Percentiles rank a stretch among this genome's conserved stretches.
Evolutionary conservation across 2,888 invertebrate genomes (phyloP).

Genomic region (Scaptomyza flava): DNA sequence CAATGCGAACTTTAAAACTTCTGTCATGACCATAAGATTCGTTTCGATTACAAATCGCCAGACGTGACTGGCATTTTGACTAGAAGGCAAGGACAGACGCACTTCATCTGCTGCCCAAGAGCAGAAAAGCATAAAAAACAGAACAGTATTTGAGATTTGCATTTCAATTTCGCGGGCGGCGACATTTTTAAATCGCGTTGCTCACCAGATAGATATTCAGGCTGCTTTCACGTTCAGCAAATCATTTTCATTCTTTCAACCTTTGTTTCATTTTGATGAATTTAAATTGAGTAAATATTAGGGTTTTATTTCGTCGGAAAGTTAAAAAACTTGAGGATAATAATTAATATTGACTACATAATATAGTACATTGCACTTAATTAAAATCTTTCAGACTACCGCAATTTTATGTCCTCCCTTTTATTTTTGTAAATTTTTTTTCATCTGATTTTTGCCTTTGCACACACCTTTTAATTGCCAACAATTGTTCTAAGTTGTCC

Average conservation of each 20-base stretch:
- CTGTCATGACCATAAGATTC: slow-evolving; percentile 72
- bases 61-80: slow-evolving; percentile 70
- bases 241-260: slow-evolving; percentile 54
- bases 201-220: slow-evolving; percentile 31
- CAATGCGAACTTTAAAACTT: slow-evolving; percentile 60
- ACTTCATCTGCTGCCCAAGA: slow-evolving; percentile 24
- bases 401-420: background rate
- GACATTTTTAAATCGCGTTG: slow-evolving; percentile 55
- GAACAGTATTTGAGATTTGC: slow-evolving; percentile 65
- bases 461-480: slow-evolving; percentile 59
- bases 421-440: background rate
- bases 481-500: slow-evolving; percentile 53
- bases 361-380: too few relatives aligned
- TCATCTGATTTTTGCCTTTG: slow-evolving; percentile 5
- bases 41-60: slow-evolving; percentile 77
- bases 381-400: too few relatives aligned
- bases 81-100: slow-evolving; percentile 17
- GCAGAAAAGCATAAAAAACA: slow-evolving; percentile 19
- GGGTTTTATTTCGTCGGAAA: background rate
- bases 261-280: background rate
- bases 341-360: too few relatives aligned
- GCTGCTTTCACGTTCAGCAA: slow-evolving; percentile 50
- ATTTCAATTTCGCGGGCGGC: slow-evolving; percentile 65
- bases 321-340: too few relatives aligned
- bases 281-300: background rate